Evolutionary conservation across 2,888 invertebrate species (phyloP).

Genomic region (Timema cristinae): DNA sequence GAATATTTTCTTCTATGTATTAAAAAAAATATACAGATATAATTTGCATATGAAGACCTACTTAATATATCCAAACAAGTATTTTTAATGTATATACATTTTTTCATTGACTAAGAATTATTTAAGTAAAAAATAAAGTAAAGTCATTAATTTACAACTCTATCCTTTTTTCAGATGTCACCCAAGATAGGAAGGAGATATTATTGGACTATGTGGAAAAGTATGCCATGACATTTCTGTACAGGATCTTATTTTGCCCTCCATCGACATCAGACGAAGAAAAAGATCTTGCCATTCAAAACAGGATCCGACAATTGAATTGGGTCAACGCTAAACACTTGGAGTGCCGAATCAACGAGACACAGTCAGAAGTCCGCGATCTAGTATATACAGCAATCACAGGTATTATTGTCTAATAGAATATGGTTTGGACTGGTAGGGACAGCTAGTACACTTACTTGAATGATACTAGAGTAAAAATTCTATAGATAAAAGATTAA

Average conservation of each 20-base stretch:
- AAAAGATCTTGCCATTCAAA: conserved; percentile 87
- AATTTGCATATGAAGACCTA: too few relatives aligned
- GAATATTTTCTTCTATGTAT: too few relatives aligned
- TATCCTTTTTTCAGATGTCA: conserved; percentile 48
- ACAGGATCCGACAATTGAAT: conserved; percentile 88
- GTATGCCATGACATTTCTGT: conserved; percentile 86
- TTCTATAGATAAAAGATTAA: neutral
- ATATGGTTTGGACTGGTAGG: neutral
- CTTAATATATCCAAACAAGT: too few relatives aligned
- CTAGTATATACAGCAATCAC: conserved; percentile 91
- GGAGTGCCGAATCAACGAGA: conserved; percentile 87
- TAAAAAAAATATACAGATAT: too few relatives aligned
- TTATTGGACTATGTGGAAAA: conserved; percentile 92
- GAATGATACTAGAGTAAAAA: neutral
- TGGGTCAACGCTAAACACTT: conserved; percentile 96
- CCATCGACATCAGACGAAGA: conserved; percentile 88
- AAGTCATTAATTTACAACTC: too few relatives aligned
- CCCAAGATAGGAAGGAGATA: conserved; percentile 70
- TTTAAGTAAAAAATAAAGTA: too few relatives aligned
- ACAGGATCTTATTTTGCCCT: conserved; percentile 84
- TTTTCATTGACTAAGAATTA: too few relatives aligned
- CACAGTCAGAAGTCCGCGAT: conserved; percentile 76
- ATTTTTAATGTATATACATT: too few relatives aligned
- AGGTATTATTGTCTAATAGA: conserved; percentile 50
- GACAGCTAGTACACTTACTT: neutral